These are phyloP conservation scores for Acholoe squamosa DNA, from an alignment of 2,888 invertebrate species.

Conservation along the genomic window DNA sequence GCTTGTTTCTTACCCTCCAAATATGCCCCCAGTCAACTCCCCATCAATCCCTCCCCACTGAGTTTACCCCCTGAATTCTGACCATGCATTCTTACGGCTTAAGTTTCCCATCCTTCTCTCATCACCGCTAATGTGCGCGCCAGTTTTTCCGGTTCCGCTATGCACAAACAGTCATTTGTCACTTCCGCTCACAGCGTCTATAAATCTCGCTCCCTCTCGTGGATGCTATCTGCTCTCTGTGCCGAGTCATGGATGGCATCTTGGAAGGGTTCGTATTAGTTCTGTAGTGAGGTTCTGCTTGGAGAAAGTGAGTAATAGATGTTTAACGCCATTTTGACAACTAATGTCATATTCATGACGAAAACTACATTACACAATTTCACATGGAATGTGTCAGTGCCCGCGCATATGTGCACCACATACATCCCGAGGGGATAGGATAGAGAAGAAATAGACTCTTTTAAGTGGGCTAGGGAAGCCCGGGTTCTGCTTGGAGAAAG, in stretches of 20 bases:
- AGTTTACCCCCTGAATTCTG: background rate
- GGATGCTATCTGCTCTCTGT: background rate
- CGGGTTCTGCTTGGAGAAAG: background rate
- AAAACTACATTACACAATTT: no score
- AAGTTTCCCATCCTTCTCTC: slow-evolving; percentile 40
- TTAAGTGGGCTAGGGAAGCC: no score
- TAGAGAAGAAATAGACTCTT: no score
- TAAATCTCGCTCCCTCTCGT: slow-evolving; percentile 1
- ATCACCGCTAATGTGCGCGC: slow-evolving; percentile 47
- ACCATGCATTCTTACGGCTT: slow-evolving; percentile 16
- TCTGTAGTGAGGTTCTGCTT: background rate
- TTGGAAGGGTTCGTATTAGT: background rate
- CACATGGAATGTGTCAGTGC: no score
- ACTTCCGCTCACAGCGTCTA: background rate
- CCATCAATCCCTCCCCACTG: background rate
- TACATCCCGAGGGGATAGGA: no score
- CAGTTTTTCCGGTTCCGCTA: slow-evolving; percentile 55
- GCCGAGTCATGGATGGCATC: background rate
- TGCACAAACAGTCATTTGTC: slow-evolving; percentile 61
- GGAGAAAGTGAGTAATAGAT: background rate
- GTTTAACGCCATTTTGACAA: no score
- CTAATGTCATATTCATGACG: no score
- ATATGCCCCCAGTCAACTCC: background rate
- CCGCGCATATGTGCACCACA: no score
- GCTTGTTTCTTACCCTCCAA: no score